These are phyloP conservation scores for Masnerella sp. DNA, from an alignment of 2,888 invertebrate genomes.

Conservation along the genomic window DNA sequence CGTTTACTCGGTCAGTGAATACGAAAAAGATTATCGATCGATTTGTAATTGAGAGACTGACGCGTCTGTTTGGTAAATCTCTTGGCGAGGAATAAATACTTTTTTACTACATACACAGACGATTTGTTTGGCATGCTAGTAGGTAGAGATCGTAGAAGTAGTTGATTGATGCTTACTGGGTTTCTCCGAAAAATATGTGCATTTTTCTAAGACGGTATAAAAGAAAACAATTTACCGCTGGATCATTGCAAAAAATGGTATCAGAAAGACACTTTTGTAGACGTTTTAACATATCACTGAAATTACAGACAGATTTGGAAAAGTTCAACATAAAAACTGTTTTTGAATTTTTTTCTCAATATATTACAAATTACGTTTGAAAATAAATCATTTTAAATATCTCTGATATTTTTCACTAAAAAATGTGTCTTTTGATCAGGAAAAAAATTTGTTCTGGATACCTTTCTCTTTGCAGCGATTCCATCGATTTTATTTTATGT, in stretches of 20 bases:
- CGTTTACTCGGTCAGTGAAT: slow-evolving; percentile 60
- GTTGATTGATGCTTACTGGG: slow-evolving; percentile 47
- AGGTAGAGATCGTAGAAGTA: slow-evolving; percentile 46
- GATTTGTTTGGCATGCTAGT: slow-evolving; percentile 53
- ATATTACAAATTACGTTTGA: not conserved
- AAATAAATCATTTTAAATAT: too few species aligned
- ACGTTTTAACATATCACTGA: too few species aligned
- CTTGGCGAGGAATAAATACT: slow-evolving; percentile 54
- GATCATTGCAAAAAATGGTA: too few species aligned
- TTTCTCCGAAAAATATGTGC: slow-evolving; percentile 21
- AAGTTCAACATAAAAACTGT: too few species aligned
- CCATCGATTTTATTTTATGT: too few species aligned
- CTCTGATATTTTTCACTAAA: too few species aligned
- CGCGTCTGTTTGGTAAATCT: slow-evolving; percentile 59
- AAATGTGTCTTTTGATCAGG: too few species aligned
- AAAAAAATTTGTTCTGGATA: too few species aligned
- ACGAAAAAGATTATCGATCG: slow-evolving; percentile 56
- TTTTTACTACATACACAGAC: slow-evolving; percentile 22
- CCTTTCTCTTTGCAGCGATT: too few species aligned
- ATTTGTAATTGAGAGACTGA: slow-evolving; percentile 57
- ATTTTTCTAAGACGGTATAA: slow-evolving; percentile 12
- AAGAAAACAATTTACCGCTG: too few species aligned
- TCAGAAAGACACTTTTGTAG: too few species aligned
- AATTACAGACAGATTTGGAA: too few species aligned
- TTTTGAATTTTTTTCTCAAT: not conserved